phyloP scores from a whole-genome alignment of 2,113 vertebrate species.

The Columba janthina region DNA sequence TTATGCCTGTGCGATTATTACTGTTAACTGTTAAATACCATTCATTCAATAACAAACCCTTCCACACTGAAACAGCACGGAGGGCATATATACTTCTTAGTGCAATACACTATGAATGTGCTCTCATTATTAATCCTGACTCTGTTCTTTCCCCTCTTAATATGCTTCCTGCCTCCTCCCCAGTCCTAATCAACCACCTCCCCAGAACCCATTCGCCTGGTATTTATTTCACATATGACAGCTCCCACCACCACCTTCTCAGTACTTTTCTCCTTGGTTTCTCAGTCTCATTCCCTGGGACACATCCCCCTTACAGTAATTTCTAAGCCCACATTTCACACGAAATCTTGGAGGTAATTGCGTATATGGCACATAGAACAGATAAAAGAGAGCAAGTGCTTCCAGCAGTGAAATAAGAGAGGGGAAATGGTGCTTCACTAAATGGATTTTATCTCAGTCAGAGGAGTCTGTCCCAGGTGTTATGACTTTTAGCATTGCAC shows the following conservation, averaged over 20 bases:
- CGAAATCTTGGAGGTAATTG: background rate
- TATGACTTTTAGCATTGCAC: background rate
- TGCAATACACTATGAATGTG: background rate
- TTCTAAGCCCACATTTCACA: background rate
- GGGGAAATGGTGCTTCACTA: background rate
- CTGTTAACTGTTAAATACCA: slow-evolving; percentile 37
- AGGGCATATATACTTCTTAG: background rate
- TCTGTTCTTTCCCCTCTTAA: background rate
- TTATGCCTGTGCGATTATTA: slow-evolving; percentile 35
- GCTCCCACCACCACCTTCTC: background rate
- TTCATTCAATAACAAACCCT: slow-evolving; percentile 33
- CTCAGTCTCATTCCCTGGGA: background rate
- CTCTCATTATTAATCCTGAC: background rate
- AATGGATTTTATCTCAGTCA: background rate
- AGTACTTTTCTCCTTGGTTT: background rate
- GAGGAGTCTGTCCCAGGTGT: background rate
- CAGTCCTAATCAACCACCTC: background rate
- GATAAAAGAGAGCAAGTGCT: background rate
- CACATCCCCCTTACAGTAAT: background rate
- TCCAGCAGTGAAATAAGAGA: background rate
- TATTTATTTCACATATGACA: background rate
- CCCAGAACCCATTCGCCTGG: background rate
- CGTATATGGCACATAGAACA: background rate
- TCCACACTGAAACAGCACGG: background rate
- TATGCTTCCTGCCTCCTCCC: background rate